phyloP scores from a whole-genome alignment of 1,140 invertebrate genomes.

The Leptopilina clavipes region DNA sequence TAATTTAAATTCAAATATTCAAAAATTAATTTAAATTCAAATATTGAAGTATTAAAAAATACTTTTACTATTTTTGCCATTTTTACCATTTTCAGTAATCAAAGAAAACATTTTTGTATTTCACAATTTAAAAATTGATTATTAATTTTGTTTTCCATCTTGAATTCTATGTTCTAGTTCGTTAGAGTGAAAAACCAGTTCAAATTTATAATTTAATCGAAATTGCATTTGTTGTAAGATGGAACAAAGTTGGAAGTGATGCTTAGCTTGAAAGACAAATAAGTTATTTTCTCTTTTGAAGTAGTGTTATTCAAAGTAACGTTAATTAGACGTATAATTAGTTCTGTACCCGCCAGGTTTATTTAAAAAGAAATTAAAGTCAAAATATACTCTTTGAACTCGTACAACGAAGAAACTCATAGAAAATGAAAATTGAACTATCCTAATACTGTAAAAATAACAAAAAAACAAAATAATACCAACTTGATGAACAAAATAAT shows the following conservation, averaged over 20 bases:
- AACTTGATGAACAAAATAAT: background rate
- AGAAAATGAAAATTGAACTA: background rate
- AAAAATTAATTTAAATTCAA: too few species aligned
- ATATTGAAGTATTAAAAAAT: too few species aligned
- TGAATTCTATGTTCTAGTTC: too few species aligned
- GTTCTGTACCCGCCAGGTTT: background rate
- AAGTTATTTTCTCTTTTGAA: conserved; percentile 16
- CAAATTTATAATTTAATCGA: background rate
- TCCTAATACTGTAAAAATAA: background rate
- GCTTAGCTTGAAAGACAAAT: background rate
- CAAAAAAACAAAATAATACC: background rate
- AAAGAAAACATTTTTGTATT: too few species aligned
- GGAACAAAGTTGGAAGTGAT: background rate
- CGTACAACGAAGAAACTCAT: background rate
- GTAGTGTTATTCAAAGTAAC: conserved; percentile 6
- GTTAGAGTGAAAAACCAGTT: too few species aligned
- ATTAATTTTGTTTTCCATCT: too few species aligned
- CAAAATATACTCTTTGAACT: background rate
- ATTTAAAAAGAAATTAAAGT: background rate
- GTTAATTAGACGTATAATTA: conserved; percentile 14
- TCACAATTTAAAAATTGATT: too few species aligned
- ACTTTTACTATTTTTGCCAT: too few species aligned
- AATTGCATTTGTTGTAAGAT: background rate
- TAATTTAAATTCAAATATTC: too few species aligned
- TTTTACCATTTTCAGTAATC: too few species aligned